Percentiles rank a stretch among this genome's conserved stretches.
Evolutionary conservation across 2,113 vertebrate species (phyloP).

Genomic region (Sminthopsis crassicaudata): DNA sequence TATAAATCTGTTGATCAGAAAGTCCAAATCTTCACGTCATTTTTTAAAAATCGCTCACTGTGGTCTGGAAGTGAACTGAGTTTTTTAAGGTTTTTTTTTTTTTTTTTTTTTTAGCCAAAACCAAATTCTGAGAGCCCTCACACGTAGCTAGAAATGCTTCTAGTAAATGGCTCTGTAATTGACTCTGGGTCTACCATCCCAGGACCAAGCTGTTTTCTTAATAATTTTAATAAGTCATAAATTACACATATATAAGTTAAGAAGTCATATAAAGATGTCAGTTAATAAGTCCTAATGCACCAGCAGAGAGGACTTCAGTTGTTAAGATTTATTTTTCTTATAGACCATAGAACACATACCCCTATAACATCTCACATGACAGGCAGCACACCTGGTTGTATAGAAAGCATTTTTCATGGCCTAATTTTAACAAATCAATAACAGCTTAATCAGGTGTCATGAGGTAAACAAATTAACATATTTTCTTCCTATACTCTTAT

Average conservation of each 20-base stretch:
- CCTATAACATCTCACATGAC: background rate
- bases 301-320: background rate
- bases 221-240: background rate
- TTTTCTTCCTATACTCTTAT: background rate
- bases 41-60: background rate
- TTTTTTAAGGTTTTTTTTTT: background rate
- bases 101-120: background rate
- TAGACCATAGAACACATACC: background rate
- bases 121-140: background rate
- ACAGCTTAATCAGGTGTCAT: background rate
- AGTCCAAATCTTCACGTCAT: background rate
- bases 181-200: background rate
- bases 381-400: background rate
- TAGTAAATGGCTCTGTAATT: background rate
- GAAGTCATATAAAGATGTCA: background rate
- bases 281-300: background rate
- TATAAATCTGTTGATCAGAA: background rate
- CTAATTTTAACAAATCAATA: background rate
- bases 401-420: background rate
- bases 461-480: background rate
- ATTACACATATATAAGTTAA: background rate
- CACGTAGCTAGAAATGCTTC: background rate
- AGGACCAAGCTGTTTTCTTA: background rate
- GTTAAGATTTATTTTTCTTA: background rate
- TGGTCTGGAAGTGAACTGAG: background rate